These are phyloP conservation scores for Hydrozoanthus tunicans DNA, from an alignment of 64 coral and sea anemone genomes.

Conservation along the genomic window DNA sequence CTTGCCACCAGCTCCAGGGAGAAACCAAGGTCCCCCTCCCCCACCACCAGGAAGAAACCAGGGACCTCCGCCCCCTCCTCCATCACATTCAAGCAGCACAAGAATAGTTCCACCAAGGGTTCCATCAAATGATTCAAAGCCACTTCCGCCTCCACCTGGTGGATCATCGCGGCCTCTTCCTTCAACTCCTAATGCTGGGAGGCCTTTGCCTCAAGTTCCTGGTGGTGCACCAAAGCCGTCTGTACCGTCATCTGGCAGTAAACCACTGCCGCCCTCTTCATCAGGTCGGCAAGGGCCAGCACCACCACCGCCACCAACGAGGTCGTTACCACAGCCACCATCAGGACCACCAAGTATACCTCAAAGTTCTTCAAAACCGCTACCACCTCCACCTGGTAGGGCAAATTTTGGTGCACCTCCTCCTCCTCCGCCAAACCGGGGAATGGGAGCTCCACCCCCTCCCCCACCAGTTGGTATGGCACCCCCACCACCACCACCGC, in stretches of 20 bases:
- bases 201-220: constrained; percentile 43
- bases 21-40: constrained; percentile 24
- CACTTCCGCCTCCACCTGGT: constrained; percentile 69
- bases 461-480: constrained; percentile 22
- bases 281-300: neutral
- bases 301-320: constrained; percentile 52
- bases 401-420: constrained; percentile 49
- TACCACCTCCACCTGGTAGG: constrained; percentile 57
- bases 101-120: constrained; percentile 10
- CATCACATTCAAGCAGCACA: constrained; percentile 28
- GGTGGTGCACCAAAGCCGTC: constrained; percentile 21
- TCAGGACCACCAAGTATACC: constrained; percentile 6
- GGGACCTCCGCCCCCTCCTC: constrained; percentile 12
- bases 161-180: constrained; percentile 36
- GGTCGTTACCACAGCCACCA: constrained; percentile 12
- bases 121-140: constrained; percentile 60
- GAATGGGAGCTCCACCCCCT: constrained; percentile 53
- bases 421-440: constrained; percentile 65
- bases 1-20: constrained; percentile 51
- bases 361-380: constrained; percentile 48
- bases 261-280: constrained; percentile 32
- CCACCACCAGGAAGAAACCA: constrained; percentile 29
- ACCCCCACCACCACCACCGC: constrained; percentile 71
- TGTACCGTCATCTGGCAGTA: constrained; percentile 23
- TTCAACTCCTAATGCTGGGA: constrained; percentile 49